phyloP scores from a whole-genome alignment of 2,888 invertebrate species.

The Dioctria rufipes region DNA sequence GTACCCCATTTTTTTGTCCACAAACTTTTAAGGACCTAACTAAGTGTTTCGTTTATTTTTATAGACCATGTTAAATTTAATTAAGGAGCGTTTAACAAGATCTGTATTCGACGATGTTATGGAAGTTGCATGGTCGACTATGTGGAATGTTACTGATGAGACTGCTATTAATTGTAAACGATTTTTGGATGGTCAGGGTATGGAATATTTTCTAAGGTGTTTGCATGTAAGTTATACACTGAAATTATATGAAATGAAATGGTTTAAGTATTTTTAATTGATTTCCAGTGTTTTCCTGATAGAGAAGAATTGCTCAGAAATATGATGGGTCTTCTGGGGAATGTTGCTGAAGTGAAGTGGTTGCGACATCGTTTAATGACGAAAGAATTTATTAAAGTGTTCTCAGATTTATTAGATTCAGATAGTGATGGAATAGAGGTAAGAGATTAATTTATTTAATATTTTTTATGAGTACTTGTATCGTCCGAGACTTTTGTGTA shows the following conservation, averaged over 20 bases:
- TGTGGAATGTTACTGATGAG: slow-evolving; percentile 99
- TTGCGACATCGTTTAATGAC: slow-evolving; percentile 89
- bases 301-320: slow-evolving; percentile 93
- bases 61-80: slow-evolving; percentile 90
- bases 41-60: slow-evolving; percentile 62
- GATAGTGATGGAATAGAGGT: slow-evolving; percentile 96
- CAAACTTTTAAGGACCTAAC: not conserved
- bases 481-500: not conserved
- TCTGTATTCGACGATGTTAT: slow-evolving; percentile 93
- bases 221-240: slow-evolving; percentile 77
- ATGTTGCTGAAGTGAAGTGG: slow-evolving; percentile 93
- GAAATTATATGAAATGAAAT: slow-evolving; percentile 25
- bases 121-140: slow-evolving; percentile 99
- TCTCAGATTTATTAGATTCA: slow-evolving; percentile 88
- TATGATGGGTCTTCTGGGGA: slow-evolving; percentile 98
- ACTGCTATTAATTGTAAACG: slow-evolving; percentile 94
- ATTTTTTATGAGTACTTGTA: not conserved
- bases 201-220: slow-evolving; percentile 92
- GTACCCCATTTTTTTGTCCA: not conserved
- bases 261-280: slow-evolving; percentile 1
- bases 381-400: slow-evolving; percentile 86
- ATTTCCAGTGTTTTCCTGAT: slow-evolving; percentile 84
- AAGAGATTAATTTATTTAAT: slow-evolving; percentile 58
- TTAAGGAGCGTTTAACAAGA: slow-evolving; percentile 83
- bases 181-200: slow-evolving; percentile 90